A percentile compares a stretch with the other conserved stretches of the same genome.
Conservation (phyloP, 2,888 invertebrate species). For the Helicoverpa assulta region DNA sequence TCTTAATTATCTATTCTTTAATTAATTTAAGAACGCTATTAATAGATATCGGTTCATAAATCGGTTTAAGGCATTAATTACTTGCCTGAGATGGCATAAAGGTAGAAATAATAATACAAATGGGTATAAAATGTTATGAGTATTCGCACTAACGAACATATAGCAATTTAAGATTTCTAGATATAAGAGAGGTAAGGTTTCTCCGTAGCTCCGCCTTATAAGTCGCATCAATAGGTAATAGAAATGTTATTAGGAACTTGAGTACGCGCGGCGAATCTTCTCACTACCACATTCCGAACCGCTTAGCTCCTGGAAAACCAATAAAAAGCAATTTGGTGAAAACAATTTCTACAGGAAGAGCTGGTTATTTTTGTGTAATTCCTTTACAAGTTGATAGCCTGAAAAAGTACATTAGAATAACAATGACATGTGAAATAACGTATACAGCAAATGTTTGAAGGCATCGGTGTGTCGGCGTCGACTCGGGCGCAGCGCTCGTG, state of each 20-base stretch:
- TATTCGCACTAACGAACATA: slow-evolving; percentile 52
- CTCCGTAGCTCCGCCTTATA: slow-evolving; percentile 43
- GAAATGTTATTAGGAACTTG: slow-evolving; percentile 37
- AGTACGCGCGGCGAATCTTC: slow-evolving; percentile 15
- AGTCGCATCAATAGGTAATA: slow-evolving; percentile 48
- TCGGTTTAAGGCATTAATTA: slow-evolving; percentile 46
- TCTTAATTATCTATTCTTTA: slow-evolving; percentile 42
- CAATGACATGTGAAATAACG: slow-evolving; percentile 25
- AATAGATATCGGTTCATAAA: slow-evolving; percentile 55
- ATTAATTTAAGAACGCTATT: slow-evolving; percentile 53
- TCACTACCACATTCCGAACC: slow-evolving; percentile 22
- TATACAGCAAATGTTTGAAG: slow-evolving; percentile 56
- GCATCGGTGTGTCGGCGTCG: slow-evolving; percentile 62
- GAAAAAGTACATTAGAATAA: slow-evolving; percentile 16
- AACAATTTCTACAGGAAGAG: slow-evolving; percentile 8
- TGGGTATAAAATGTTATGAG: slow-evolving; percentile 53
- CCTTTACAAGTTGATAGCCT: background rate
- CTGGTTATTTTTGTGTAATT: background rate
- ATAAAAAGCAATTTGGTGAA: background rate
- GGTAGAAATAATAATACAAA: slow-evolving; percentile 55
- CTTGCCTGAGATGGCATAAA: slow-evolving; percentile 50
- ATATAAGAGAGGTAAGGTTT: slow-evolving; percentile 43
- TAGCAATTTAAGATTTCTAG: slow-evolving; percentile 46
- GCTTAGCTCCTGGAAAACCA: background rate
- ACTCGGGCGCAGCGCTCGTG: slow-evolving; percentile 65